Base-by-base conservation (phyloP, 2,888 invertebrate species). In the Octonoba sinensis region DNA sequence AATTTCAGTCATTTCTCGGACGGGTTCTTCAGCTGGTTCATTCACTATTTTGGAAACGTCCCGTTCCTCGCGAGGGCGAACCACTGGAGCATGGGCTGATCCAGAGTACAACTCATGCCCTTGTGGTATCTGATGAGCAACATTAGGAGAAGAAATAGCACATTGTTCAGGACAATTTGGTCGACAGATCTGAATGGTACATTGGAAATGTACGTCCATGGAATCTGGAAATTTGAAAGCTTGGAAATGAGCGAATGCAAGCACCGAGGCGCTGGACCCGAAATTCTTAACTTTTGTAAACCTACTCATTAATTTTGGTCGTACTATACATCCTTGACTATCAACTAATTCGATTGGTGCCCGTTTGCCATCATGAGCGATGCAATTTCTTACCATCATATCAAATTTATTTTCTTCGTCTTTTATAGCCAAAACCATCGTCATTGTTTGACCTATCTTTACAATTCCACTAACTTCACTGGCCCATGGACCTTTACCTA, bases 281-380 rank as follows among this genome's bases (percentile, higher is more conserved):
- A 96, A 96, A 89, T 96, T 96, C 89, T 96, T 96, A 85, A 96
- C 96, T 89, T 96, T 96, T 0, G 96, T 96, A 88, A 96, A 96
- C 86, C 95, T 91, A 0, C 96, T 96, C 96, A 96, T 96, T 0
- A 96, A 90, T 88, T 96, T 96, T 0, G 96, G 96, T 85, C 96
- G 90, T 0, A 95, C 95, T 54, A 96, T 95, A 88, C 96, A 97
- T 83, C 96, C 96, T 86, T 94, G 93, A 88, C 96, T 95, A 89
- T 97, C 96, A 54, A 96, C 96, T 86, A 97, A 89, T 89, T 96
- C 96, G 87, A 96, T 96, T 71, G 96, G 96, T 11, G 96, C 95
- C 78, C 96, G 91, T 89, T 96, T 96, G 81, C 96, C 96, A 87
- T 97, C 96, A 88, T 96, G 96, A 8, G 96, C 96, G 89, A 96